Conservation (phyloP, 1,140 invertebrate genomes). For the Calliphora vicina region DNA sequence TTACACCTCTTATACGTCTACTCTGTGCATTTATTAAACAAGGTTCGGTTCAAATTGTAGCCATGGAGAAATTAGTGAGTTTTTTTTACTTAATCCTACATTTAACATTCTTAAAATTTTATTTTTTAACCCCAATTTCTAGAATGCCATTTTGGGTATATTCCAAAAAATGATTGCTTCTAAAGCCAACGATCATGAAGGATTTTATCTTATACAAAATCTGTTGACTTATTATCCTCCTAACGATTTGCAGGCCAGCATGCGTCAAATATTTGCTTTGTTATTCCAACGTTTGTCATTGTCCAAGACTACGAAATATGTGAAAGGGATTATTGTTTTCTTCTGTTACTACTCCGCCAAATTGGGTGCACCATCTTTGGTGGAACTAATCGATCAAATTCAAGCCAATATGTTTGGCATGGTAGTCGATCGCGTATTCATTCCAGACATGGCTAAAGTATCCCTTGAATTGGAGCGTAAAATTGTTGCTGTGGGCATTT, state of each 20-base stretch:
- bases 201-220: conserved; percentile 88
- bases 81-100: background rate
- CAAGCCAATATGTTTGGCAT: conserved; percentile 94
- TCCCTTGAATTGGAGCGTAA: conserved; percentile 83
- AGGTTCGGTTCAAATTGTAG: conserved; percentile 77
- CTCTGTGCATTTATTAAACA: conserved; percentile 85
- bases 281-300: conserved; percentile 91
- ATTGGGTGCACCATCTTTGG: conserved; percentile 75
- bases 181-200: conserved; percentile 95
- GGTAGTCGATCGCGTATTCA: conserved; percentile 88
- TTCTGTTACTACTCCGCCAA: conserved; percentile 85
- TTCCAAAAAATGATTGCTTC: conserved; percentile 97
- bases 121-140: conserved; percentile 23
- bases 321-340: conserved; percentile 89
- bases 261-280: conserved; percentile 89
- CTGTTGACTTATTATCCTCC: conserved; percentile 79
- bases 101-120: background rate
- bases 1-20: conserved; percentile 88
- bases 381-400: conserved; percentile 84
- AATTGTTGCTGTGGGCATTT: conserved; percentile 87
- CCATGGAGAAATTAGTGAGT: conserved; percentile 72
- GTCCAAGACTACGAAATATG: conserved; percentile 93
- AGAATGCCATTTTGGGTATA: conserved; percentile 88
- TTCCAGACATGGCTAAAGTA: conserved; percentile 88
- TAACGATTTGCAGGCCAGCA: conserved; percentile 74